Base-by-base conservation (phyloP, 2,888 invertebrate species). In the Cataglyphis altisquamis region DNA sequence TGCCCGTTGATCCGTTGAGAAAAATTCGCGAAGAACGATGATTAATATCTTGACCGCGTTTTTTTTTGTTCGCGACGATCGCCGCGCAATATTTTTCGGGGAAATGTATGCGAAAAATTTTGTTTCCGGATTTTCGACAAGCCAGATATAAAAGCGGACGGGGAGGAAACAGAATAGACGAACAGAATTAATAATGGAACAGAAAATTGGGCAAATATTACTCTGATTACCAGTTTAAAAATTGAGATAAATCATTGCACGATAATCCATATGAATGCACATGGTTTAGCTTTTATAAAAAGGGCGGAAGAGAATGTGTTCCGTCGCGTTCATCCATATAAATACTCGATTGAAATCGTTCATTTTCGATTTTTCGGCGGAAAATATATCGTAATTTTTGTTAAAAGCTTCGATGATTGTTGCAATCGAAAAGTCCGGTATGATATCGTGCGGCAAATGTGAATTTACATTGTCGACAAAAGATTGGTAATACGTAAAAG, bases 21-120 rank as follows among this genome's bases (percentile, higher is more conserved):
- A 80, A 80, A 80, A 72, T 80, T 29, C 36, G 45, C 60, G n/a
- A 62, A 18, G 45, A 60, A 36, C 60, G 45, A 25, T 60, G 60
- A 72, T 80, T 72, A 45, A 80, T 72, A 12, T 9, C 36, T n/a
- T 8, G 21, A 18, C 45, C 21, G 72, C 36, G 25, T 45, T 41
- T 70, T 70, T 32, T 48, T 48, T 48, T 52, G 36, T 45, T 12
- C 32, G 32, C 41, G 8, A 21, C n/a, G 45, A 45, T 45, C 41
- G 29, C 3, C 8, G 6, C 12, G 41, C 36, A 10, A 60, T 29
- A 45, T 78, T 78, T 57, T 8, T 1, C 12, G 18, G 5, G 52
- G 60, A 72, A 72, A 48, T n/a, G 12, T 21, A 15, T 52, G 52
- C 8, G 3, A n/a, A 32, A 55, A 32, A 48, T 74, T 32, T 57